Base-by-base conservation (phyloP, 2,888 invertebrate species). In the Atrina japonica region DNA sequence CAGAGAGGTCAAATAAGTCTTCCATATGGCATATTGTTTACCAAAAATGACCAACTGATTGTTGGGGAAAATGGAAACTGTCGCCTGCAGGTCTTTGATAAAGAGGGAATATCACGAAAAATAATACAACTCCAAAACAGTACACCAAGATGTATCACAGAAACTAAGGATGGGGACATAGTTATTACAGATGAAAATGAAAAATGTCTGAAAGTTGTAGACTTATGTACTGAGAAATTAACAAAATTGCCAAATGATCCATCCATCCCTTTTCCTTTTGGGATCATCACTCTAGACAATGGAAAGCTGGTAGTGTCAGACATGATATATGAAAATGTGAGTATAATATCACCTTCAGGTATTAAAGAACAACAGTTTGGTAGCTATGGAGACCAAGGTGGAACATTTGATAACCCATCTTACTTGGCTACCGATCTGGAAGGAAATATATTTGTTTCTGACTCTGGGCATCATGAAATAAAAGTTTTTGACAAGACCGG, bases 381-480 rank as follows among this genome's bases (percentile, higher is more conserved):
- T 63, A 56, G 47, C 40, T 70, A 77, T 60, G 77, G 75, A 1
- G 53, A 70, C 60, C 40, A 23, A 21, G 58, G 69, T 25, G 68
- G 65, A 45, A 29, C 50, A 40, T 73, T 78, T 45, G 73, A 79
- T 49, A 79, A 77, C 30, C 78, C 79, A 23, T 73, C 78, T 23
- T 73, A 69, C 52, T 14, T 80, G 7, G 59, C 68, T 11, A 70
- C 75, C 2, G 70, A 76, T 55, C n/a, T 30, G 1, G 47, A 73
- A 0, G 52, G 61, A 25, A 73, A 74, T n/a, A 74, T 81, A 14
- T 74, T 74, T 29, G 68, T 81, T 9, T 75, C 81, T 9, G 79
- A 81, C 55, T 70, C 76, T 0, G 76, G 79, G 35, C 76, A 79
- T 47, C 77, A 81, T 60, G 63, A 72, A 23, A 67, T 81, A n/a